Percentiles rank a stretch among this genome's conserved stretches.
These are phyloP conservation scores for Campoplex nolae DNA, from an alignment of 2,888 invertebrate genomes.

Conservation along the genomic window DNA sequence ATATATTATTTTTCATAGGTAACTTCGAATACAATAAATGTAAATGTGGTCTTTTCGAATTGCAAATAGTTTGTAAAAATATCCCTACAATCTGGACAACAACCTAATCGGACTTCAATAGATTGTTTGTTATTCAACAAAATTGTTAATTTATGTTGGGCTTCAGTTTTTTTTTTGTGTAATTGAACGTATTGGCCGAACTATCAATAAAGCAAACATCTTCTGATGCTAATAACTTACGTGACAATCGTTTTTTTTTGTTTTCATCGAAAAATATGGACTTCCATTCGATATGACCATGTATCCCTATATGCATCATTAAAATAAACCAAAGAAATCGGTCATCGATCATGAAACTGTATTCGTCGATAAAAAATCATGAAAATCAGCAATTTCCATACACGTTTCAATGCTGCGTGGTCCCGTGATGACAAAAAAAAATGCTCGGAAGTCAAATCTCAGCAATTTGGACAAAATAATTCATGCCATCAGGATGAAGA, in stretches of 20 bases:
- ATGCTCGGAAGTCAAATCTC: not conserved
- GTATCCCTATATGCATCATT: too few species aligned
- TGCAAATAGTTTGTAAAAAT: not conserved
- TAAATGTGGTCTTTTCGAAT: not conserved
- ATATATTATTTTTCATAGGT: not conserved
- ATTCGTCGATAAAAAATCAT: too few species aligned
- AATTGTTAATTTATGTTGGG: too few species aligned
- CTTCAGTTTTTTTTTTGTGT: not conserved
- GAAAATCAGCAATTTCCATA: too few species aligned
- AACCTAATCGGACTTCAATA: not conserved
- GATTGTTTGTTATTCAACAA: not conserved
- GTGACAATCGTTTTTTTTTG: too few species aligned
- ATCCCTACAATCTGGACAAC: not conserved
- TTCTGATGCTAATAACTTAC: not conserved
- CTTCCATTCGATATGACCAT: too few species aligned
- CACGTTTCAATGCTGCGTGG: too few species aligned
- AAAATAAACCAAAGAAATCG: too few species aligned
- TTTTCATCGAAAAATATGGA: too few species aligned
- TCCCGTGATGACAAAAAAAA: too few species aligned
- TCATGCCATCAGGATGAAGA: not conserved
- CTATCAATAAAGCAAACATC: not conserved
- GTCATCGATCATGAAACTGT: too few species aligned
- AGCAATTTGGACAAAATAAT: not conserved
- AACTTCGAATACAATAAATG: not conserved
- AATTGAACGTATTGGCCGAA: not conserved